These are phyloP conservation scores for Mesocricetus auratus DNA, from an alignment of 2,113 vertebrate species.

Conservation along the genomic window DNA sequence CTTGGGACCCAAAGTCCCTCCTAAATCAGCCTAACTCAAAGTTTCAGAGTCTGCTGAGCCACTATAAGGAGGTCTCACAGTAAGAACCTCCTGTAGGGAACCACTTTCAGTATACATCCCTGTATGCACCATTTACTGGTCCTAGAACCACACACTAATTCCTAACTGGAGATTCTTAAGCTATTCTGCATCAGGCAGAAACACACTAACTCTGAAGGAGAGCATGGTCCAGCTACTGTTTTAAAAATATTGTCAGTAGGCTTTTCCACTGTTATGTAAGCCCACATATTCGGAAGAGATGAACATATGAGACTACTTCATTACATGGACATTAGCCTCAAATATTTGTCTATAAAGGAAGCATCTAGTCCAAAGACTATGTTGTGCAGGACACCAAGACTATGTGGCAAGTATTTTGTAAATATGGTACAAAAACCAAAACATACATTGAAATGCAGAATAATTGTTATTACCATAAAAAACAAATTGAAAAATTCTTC, in stretches of 20 bases:
- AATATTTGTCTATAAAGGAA: background rate
- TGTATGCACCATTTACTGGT: background rate
- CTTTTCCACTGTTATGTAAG: background rate
- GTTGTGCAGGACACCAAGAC: background rate
- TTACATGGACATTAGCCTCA: background rate
- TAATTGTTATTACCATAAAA: background rate
- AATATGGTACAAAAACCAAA: background rate
- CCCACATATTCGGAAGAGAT: background rate
- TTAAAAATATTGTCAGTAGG: background rate
- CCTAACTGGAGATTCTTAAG: background rate
- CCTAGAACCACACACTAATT: background rate
- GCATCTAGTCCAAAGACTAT: background rate
- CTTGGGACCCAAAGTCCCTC: background rate
- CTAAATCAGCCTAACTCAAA: background rate
- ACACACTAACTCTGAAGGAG: background rate
- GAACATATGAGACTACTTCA: background rate
- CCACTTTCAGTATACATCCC: background rate
- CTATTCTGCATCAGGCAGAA: background rate
- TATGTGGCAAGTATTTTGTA: background rate
- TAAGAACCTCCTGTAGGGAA: background rate
- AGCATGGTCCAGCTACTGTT: background rate
- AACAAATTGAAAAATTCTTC: background rate
- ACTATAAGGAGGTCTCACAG: background rate
- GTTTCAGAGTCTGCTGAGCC: background rate
- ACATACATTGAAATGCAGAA: background rate